These are phyloP conservation scores for Oxyura jamaicensis DNA, from an alignment of 2,113 vertebrate species.

Conservation along the genomic window DNA sequence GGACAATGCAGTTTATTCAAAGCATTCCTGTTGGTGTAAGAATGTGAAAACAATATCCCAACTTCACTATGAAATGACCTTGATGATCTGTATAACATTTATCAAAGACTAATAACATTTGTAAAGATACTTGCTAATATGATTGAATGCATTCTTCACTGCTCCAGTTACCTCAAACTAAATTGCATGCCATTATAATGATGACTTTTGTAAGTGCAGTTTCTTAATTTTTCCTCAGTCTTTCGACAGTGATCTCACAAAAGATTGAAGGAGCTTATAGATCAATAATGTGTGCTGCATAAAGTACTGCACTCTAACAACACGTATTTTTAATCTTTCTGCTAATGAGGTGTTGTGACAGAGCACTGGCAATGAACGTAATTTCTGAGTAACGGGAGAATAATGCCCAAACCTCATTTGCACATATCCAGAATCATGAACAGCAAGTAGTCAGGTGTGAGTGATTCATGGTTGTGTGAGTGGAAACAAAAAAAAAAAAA, in stretches of 20 bases:
- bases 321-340: slow-evolving; percentile 57
- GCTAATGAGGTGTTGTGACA: slow-evolving; percentile 58
- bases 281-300: slow-evolving; percentile 65
- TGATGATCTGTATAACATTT: slow-evolving; percentile 60
- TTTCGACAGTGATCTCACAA: slow-evolving; percentile 70
- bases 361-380: slow-evolving; percentile 43
- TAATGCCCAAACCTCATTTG: slow-evolving; percentile 26
- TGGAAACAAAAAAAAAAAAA: background rate
- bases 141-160: slow-evolving; percentile 80
- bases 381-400: slow-evolving; percentile 28
- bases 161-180: slow-evolving; percentile 76
- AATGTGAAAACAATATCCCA: slow-evolving; percentile 63
- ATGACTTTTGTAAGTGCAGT: slow-evolving; percentile 74
- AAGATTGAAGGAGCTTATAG: slow-evolving; percentile 71
- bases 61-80: slow-evolving; percentile 66
- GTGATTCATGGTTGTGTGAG: slow-evolving; percentile 30
- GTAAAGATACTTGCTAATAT: slow-evolving; percentile 79
- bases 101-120: slow-evolving; percentile 77
- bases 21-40: slow-evolving; percentile 35
- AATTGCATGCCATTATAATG: slow-evolving; percentile 86
- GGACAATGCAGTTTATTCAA: slow-evolving; percentile 52
- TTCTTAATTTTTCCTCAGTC: slow-evolving; percentile 72
- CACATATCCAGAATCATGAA: background rate
- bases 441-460: background rate
- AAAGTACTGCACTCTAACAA: slow-evolving; percentile 69